Evolutionary conservation across 1,140 invertebrate species (phyloP), one percentile per base, ranked within the genome.

Genomic region (Drosophila bocki): DNA sequence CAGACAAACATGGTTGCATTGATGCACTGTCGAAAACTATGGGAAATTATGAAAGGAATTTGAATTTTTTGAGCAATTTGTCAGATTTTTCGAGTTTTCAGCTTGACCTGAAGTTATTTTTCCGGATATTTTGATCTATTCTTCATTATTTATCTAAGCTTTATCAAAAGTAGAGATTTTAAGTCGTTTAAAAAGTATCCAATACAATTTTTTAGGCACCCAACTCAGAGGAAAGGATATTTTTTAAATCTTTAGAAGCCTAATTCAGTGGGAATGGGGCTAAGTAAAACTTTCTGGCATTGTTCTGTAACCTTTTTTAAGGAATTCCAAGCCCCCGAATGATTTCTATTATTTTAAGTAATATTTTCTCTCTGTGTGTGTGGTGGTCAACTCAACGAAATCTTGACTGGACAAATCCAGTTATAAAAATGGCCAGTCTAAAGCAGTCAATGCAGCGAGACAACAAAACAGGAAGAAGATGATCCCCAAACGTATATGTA

Each of bases 361-460:
- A 12, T n/a, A 17, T 60, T 42, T 44, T 41, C 29, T 59, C 41
- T 47, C 35, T 47, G 42, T 48, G 8, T 48, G 11, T 19, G 32
- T 58, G 51, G 68, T 44, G 51, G 68, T 44, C 72, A 50, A 51
- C 60, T 47, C 59, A 70, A 45, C 65, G 53, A 60, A 67, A 78
- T 76, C 83, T 77, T 86, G 79, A 75, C 78, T 69, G 67, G 51
- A n/a, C 57, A 83, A 87, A 87, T 87, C 72, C 64, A 63, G 80
- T 87, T 88, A 88, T 83, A 88, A 70, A 88, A 85, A 82, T 71
- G 83, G 59, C 63, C 75, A 82, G 75, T 72, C 82, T 62, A 85
- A 51, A 54, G 76, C 77, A 85, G 62, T 68, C 81, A 78, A 65
- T 81, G 78, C 81, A 71, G 56, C 60, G 50, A 62, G 65, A 80